Evolutionary conservation across 2,113 vertebrate species (phyloP).

Genomic region (Mellivora capensis): DNA sequence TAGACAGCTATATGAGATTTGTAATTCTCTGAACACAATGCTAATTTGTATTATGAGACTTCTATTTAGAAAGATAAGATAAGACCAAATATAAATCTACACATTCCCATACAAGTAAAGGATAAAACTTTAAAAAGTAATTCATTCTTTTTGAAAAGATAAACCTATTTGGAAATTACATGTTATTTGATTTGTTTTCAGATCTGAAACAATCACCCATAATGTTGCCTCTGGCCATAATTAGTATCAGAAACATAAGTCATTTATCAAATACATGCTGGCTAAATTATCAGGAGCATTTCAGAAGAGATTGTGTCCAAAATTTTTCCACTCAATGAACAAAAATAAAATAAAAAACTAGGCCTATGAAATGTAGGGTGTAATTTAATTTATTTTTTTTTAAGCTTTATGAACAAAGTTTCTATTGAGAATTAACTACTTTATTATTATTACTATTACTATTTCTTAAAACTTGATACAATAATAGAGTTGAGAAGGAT

Average conservation of each 20-base stretch:
- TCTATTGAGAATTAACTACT: not conserved
- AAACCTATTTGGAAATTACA: constrained; percentile 62
- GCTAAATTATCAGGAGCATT: constrained; percentile 47
- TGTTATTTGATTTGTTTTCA: constrained; percentile 67
- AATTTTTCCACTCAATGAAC: constrained; percentile 30
- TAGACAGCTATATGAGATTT: constrained; percentile 38
- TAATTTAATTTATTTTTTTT: not conserved
- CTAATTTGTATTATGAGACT: constrained; percentile 45
- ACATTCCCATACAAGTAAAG: constrained; percentile 11
- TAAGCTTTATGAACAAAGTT: not conserved
- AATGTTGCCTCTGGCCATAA: constrained; percentile 61
- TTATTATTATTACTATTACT: not conserved
- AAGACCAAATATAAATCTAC: constrained; percentile 43
- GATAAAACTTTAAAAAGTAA: constrained; percentile 11
- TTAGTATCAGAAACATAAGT: constrained; percentile 66
- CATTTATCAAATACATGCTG: constrained; percentile 66
- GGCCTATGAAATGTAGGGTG: not conserved
- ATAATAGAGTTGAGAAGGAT: not conserved
- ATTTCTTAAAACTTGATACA: not conserved
- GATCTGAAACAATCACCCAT: constrained; percentile 62
- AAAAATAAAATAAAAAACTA: constrained; percentile 17
- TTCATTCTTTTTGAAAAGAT: constrained; percentile 54
- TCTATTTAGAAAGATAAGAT: constrained; percentile 58
- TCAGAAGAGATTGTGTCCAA: constrained; percentile 24
- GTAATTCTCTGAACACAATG: constrained; percentile 52